These are phyloP conservation scores for Shinisaurus crocodilurus DNA, from an alignment of 2,113 vertebrate species.

Conservation along the genomic window DNA sequence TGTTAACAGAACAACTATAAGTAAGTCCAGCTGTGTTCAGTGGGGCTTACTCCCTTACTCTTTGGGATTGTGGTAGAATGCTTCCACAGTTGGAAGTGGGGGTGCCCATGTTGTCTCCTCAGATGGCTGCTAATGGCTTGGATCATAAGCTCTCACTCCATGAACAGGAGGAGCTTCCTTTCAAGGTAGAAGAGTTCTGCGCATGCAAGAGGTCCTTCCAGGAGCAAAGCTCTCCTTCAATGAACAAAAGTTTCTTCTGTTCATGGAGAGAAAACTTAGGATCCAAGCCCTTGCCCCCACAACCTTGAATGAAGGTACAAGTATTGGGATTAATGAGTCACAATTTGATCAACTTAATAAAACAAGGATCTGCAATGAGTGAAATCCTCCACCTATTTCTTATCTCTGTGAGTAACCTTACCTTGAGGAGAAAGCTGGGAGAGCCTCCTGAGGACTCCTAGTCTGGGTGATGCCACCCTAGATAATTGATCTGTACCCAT, in stretches of 20 bases:
- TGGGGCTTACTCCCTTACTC: not conserved
- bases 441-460: too few relatives aligned
- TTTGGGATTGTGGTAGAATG: not conserved
- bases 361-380: not conserved
- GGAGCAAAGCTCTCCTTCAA: not conserved
- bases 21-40: not conserved
- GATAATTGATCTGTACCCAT: too few relatives aligned
- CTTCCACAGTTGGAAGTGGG: too few relatives aligned
- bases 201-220: not conserved
- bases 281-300: not conserved
- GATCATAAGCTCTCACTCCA: not conserved
- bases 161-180: not conserved
- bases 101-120: not conserved
- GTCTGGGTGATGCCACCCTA: too few relatives aligned
- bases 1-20: not conserved
- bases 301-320: not conserved
- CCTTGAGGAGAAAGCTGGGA: too few relatives aligned
- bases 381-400: not conserved
- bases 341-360: not conserved
- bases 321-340: not conserved
- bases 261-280: not conserved
- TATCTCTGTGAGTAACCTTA: not conserved
- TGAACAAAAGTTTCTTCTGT: not conserved
- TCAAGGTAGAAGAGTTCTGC: not conserved
- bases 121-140: not conserved